These are phyloP conservation scores for Mythimna pallens DNA, from an alignment of 2,888 invertebrate genomes.

Conservation along the genomic window DNA sequence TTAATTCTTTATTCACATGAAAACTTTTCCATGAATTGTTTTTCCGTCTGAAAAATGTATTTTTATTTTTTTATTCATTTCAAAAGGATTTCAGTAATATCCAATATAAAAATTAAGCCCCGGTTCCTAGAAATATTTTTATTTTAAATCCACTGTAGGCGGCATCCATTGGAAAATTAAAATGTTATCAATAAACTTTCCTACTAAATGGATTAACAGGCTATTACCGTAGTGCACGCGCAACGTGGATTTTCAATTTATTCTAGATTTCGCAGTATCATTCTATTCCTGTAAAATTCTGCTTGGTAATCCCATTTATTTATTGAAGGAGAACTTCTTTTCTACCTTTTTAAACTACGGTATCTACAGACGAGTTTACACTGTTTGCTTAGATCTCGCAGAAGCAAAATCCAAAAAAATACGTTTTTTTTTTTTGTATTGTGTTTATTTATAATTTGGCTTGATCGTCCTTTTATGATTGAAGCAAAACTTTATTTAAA, in stretches of 20 bases:
- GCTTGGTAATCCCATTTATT: constrained; percentile 28
- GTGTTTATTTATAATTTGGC: not conserved
- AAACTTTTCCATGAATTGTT: not conserved
- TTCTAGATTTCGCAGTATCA: constrained; percentile 10
- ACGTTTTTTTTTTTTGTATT: too few relatives aligned
- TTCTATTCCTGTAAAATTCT: constrained; percentile 13
- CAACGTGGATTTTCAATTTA: constrained; percentile 1
- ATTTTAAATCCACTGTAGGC: constrained; percentile 1
- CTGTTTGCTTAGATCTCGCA: not conserved
- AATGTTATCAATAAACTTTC: not conserved
- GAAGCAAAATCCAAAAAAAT: not conserved
- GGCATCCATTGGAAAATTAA: not conserved
- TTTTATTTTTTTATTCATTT: not conserved
- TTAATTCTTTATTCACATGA: too few relatives aligned
- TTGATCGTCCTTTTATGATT: too few relatives aligned
- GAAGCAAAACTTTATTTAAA: not conserved
- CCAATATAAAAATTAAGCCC: not conserved
- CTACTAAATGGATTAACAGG: constrained; percentile 10
- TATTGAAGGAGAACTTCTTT: not conserved
- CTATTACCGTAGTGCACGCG: constrained; percentile 13
- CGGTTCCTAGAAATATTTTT: not conserved
- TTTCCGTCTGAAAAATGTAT: not conserved
- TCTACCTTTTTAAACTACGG: not conserved
- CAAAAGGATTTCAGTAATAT: constrained; percentile 1
- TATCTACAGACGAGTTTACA: not conserved